phyloP scores from a whole-genome alignment of 2,888 invertebrate species.

The Hirtodrosophila duncani region DNA sequence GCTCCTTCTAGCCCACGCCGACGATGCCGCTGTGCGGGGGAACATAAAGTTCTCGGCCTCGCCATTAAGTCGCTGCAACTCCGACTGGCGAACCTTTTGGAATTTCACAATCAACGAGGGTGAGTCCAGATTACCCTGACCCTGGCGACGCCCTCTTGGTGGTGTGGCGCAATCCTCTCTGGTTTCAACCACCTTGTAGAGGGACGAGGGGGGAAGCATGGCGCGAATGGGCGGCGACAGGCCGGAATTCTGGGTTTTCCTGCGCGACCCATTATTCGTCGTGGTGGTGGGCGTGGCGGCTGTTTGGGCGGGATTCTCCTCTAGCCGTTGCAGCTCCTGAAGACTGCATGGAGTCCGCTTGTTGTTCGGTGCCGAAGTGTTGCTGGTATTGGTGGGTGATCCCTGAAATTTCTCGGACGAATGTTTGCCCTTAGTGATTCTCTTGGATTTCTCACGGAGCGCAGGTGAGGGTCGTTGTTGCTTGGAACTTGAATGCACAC shows the following conservation, averaged over 20 bases:
- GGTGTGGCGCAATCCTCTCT: slow-evolving; percentile 54
- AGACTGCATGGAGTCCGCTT: slow-evolving; percentile 37
- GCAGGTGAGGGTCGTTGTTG: slow-evolving; percentile 61
- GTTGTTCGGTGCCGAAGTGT: slow-evolving; percentile 28
- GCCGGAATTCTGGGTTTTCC: slow-evolving; percentile 48
- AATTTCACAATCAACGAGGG: slow-evolving; percentile 85
- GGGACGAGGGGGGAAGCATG: slow-evolving; percentile 74
- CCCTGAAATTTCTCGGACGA: slow-evolving; percentile 73
- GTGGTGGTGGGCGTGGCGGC: slow-evolving; percentile 36
- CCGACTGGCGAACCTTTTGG: slow-evolving; percentile 85
- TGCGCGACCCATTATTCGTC: slow-evolving; percentile 33
- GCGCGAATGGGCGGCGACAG: slow-evolving; percentile 76
- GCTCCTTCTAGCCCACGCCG: slow-evolving; percentile 78
- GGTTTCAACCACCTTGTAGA: slow-evolving; percentile 76
- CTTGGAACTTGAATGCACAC: too few relatives aligned
- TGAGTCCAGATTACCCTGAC: slow-evolving; percentile 49
- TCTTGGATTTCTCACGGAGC: slow-evolving; percentile 72
- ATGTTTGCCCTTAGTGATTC: slow-evolving; percentile 74
- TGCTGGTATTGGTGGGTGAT: slow-evolving; percentile 19
- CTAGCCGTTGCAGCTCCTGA: slow-evolving; percentile 43
- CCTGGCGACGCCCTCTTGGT: slow-evolving; percentile 33
- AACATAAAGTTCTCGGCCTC: slow-evolving; percentile 94
- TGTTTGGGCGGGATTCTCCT: slow-evolving; percentile 30
- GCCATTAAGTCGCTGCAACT: slow-evolving; percentile 87
- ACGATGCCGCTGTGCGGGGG: slow-evolving; percentile 77